Base-by-base conservation (phyloP, 1,140 invertebrate species). In the Agrilus planipennis region DNA sequence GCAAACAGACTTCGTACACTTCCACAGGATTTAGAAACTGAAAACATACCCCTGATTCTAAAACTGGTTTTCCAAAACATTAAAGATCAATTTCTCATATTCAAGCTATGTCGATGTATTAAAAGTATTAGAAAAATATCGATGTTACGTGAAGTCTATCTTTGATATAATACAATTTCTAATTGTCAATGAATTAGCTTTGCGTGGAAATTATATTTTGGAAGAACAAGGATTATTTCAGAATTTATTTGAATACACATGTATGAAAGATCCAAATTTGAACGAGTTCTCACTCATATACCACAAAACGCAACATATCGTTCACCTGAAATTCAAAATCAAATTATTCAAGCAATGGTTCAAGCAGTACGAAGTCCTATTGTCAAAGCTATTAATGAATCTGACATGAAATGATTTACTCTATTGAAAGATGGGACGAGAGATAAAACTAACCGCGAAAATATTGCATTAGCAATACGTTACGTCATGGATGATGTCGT, bases 171-270 rank as follows among this genome's bases (percentile, higher is more conserved):
- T 48, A 40, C 42, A 45, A 38, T 45, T 48, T 45, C 35, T 48
- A 41, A 34, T 38, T 41, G 43, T 48, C 28, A 47, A 47, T 28
- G 42, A 47, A 47, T 40, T 47, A 9, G 34, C 34, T 17, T 18
- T 36, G 18, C 11, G 42, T 30, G 37, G 36, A 21, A 42, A 47
- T 46, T 46, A 41, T 9, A 22, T 45, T 44, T 34, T 37, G 46
- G 42, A 46, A 40, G 41, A 47, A 49, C 39, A 46, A 43, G 20
- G 34, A 6, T 36, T 48, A 45, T 32, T 49, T 48, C 44, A 42
- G 38, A 47, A 48, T 45, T 45, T 48, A 41, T 49, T 49, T 51
- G 39, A 49, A 48, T 51, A 49, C 39, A 51, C 46, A 38, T 39
- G 40, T 50, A 42, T 42, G 36, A 52, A 43, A 45, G 39, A 45